These are phyloP conservation scores for Lithobius niger DNA, from an alignment of 1,140 invertebrate species.

Conservation along the genomic window DNA sequence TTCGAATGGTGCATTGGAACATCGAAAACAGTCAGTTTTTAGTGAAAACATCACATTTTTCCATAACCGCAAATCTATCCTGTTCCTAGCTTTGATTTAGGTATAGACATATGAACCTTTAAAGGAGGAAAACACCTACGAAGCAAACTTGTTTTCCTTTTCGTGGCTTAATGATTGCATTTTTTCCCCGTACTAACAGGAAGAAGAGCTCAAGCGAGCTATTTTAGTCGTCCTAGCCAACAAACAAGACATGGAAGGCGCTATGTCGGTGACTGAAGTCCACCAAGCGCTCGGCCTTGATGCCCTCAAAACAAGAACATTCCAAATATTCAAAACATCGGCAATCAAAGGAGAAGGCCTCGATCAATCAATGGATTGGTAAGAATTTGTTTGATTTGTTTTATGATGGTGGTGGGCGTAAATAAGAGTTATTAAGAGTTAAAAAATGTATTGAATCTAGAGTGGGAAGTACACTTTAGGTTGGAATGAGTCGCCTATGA, in stretches of 20 bases:
- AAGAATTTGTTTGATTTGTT: background rate
- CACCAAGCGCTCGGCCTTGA: constrained; percentile 91
- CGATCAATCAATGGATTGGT: constrained; percentile 99
- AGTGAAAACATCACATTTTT: too few species aligned
- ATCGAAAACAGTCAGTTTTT: too few species aligned
- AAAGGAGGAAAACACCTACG: background rate
- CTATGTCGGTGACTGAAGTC: constrained; percentile 89
- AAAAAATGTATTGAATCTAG: background rate
- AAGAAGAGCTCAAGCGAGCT: constrained; percentile 92
- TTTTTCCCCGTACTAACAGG: constrained; percentile 44
- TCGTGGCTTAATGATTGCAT: constrained; percentile 1
- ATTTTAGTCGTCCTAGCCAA: constrained; percentile 96
- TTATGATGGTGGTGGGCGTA: background rate
- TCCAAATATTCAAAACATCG: constrained; percentile 99
- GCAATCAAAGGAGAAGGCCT: constrained; percentile 97
- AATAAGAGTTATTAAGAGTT: background rate
- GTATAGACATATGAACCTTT: background rate
- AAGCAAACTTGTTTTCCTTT: background rate
- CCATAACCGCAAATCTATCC: too few species aligned
- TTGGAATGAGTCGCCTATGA: constrained; percentile 2
- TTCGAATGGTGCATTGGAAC: too few species aligned
- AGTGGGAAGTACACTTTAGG: background rate
- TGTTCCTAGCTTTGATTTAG: too few species aligned
- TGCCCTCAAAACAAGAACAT: constrained; percentile 88
- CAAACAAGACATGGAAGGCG: constrained; percentile 97